Base-by-base conservation (phyloP, 2,113 vertebrate species). In the Psittacula cyanocephala region DNA sequence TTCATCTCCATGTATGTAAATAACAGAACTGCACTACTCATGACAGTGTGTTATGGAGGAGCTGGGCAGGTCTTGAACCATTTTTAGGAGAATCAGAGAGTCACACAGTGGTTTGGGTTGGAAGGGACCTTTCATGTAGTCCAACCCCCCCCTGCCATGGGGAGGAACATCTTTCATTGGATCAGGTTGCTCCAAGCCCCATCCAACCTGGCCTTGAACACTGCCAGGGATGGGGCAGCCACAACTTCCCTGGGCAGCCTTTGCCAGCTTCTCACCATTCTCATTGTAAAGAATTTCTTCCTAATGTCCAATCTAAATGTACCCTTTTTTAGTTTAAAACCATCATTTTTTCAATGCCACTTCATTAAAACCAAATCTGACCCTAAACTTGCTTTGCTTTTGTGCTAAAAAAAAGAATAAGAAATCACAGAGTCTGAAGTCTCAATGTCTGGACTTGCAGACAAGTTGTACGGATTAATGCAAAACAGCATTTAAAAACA, bases 101-200 rank as follows among this genome's bases (percentile, higher is more conserved):
- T 46, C 9, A 13, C 13, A n/a, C 7, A 57, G 14, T 59, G 18
- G 28, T 70, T 62, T 74, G 17, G 18, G 10, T 74, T 35, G 10
- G 46, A 88, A 67, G 13, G 41, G 57, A 39, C 11, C n/a, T 59
- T 41, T 53, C 3, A 39, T 6, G 8, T 17, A 24, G 44, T 82
- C 20, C 19, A 71, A 7, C 2, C 2, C 5, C 5, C 4, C 16
- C 6, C 9, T 43, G 29, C 33, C 27, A 4, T n/a, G 29, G 35
- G 7, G 35, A 70, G 49, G 13, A 50, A 55, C 11, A 33, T 1
- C 31, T 77, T 10, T 5, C 31, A 37, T 24, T 39, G 33, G 37
- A 29, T 3, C 41, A 47, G 23, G 7, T 52, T 89, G 6, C 37
- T 57, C n/a, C 6, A 31, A 47, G 19, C 12, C 24, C 31, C 7